Conservation (phyloP, 1,140 invertebrate species). For the Eupristina koningsbergeri region DNA sequence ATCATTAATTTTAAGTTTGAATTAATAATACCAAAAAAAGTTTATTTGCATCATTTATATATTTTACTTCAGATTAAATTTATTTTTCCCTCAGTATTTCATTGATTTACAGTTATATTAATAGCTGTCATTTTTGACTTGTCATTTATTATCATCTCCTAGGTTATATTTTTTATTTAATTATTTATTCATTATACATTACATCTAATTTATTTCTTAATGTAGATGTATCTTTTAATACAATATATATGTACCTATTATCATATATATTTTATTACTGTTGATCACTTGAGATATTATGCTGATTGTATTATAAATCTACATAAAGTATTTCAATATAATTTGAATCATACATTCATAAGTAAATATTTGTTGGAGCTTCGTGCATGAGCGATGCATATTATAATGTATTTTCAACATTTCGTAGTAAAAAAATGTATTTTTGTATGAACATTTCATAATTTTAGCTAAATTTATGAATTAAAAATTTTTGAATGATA, state of each 20-base stretch:
- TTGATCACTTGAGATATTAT: constrained; percentile 46
- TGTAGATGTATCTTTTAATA: constrained; percentile 45
- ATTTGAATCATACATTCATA: constrained; percentile 43
- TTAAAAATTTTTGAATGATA: constrained; percentile 6
- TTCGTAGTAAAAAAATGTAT: not conserved
- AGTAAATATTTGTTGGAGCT: constrained; percentile 39
- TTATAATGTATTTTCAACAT: constrained; percentile 27
- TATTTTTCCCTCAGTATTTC: constrained; percentile 41
- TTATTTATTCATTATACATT: constrained; percentile 49
- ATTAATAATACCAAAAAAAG: constrained; percentile 19
- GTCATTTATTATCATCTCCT: constrained; percentile 33
- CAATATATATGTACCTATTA: constrained; percentile 42
- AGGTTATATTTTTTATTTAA: constrained; percentile 36
- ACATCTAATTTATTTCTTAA: constrained; percentile 40
- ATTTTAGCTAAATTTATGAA: not conserved
- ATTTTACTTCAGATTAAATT: constrained; percentile 49
- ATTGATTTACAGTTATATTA: constrained; percentile 47
- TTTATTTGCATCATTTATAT: constrained; percentile 45
- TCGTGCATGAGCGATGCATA: constrained; percentile 51
- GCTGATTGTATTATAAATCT: constrained; percentile 44
- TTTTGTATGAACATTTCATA: not conserved
- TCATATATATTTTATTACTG: constrained; percentile 50
- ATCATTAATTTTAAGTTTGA: not conserved
- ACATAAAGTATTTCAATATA: constrained; percentile 38
- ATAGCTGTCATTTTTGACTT: constrained; percentile 32